phyloP scores from a whole-genome alignment of 2,888 invertebrate genomes.

The Mythimna loreyi region DNA sequence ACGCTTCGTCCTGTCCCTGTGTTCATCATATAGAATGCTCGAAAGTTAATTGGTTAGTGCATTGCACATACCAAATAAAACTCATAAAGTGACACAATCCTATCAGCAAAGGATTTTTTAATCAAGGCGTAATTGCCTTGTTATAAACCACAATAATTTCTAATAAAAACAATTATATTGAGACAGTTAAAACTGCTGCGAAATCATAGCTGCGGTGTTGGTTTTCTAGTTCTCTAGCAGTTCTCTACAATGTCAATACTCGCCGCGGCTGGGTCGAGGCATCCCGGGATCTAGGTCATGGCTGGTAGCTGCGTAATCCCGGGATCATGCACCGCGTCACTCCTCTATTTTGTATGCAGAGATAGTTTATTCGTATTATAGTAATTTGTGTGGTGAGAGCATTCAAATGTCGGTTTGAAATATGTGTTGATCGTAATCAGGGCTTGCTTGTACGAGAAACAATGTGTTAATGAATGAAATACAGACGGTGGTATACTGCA shows the following conservation, averaged over 20 bases:
- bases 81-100: not conserved
- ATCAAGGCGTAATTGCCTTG: not conserved
- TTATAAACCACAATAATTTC: not conserved
- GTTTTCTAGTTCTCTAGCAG: constrained; percentile 29
- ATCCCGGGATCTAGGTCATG: constrained; percentile 70
- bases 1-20: not conserved
- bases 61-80: not conserved
- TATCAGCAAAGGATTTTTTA: not conserved
- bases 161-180: too few relatives aligned
- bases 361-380: constrained; percentile 29
- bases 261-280: constrained; percentile 49
- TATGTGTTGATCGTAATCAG: constrained; percentile 33
- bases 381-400: constrained; percentile 31
- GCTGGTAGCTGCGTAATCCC: constrained; percentile 67
- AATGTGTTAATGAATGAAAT: constrained; percentile 25
- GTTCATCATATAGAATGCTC: not conserved
- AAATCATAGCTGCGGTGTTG: constrained; percentile 20
- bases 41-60: not conserved
- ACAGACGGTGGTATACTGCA: not conserved
- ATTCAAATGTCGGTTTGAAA: constrained; percentile 34
- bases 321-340: constrained; percentile 48
- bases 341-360: constrained; percentile 45
- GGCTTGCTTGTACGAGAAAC: constrained; percentile 10
- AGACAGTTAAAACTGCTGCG: constrained; percentile 5
- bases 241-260: constrained; percentile 52